Evolutionary conservation across 1,140 invertebrate genomes (phyloP), one percentile per base, ranked within the genome.

Genomic region (Drosophila punjabiensis): DNA sequence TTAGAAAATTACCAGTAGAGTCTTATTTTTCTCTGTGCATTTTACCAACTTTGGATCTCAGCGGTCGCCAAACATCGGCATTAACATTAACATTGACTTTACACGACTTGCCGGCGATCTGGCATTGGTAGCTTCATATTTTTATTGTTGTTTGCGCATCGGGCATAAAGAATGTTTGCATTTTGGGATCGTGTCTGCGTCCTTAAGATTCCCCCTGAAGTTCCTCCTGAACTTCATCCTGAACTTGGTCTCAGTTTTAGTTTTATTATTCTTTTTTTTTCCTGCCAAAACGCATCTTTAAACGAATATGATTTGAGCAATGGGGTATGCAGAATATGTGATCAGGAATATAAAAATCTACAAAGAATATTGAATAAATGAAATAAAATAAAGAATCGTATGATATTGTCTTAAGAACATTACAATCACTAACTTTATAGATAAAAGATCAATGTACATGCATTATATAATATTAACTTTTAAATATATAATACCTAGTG

Each of bases 1-100:
- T n/a, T n/a, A n/a, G n/a, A n/a, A n/a, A n/a, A n/a, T n/a, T n/a
- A n/a, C n/a, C n/a, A n/a, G n/a, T n/a, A n/a, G n/a, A n/a, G n/a
- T n/a, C 18, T 16, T 3, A 20, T 66, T 70, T 37, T 33, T 11
- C 9, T 47, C 37, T 32, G 50, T 71, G 68, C 39, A 69, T 4
- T 4, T 55, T 6, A 68, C 20, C 47, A 69, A 32, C 39, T 65
- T 71, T 33, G 63, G 63, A 60, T 59, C 55, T 14, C 76, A 78
- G 62, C 75, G 75, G 75, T 67, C 64, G 41, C 63, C 76, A 89
- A 81, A 77, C 86, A 85, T 79, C 71, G 79, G 81, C 76, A 82
- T 83, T 76, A 82, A 88, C 89, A 92, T 92, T 92, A 92, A 92
- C 91, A 92, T 92, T 92, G 91, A 91, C 86, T 92, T 92, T 89